These are phyloP conservation scores for Clarias laeviceps DNA, from an alignment of 2,797 vertebrate genomes.

Conservation along the genomic window DNA sequence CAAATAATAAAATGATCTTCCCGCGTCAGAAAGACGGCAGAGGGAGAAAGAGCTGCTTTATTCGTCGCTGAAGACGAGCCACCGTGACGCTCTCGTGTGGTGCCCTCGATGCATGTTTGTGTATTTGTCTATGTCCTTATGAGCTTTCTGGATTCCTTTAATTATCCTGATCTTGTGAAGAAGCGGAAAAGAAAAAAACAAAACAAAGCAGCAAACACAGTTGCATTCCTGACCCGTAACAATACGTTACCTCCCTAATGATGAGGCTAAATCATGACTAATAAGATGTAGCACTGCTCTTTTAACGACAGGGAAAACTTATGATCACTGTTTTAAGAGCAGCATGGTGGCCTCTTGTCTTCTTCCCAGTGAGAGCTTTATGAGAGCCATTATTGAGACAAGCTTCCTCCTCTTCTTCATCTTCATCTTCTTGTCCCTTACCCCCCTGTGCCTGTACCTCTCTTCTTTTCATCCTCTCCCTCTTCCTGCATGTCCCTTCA, in stretches of 20 bases:
- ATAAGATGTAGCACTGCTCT: slow-evolving; percentile 40
- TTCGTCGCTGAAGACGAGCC: slow-evolving; percentile 43
- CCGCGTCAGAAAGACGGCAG: slow-evolving; percentile 57
- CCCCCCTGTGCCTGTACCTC: slow-evolving; percentile 48
- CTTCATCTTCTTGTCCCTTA: slow-evolving; percentile 49
- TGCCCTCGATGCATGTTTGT: slow-evolving; percentile 35
- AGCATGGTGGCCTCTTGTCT: slow-evolving; percentile 75
- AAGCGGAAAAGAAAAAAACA: background rate
- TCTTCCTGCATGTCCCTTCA: slow-evolving; percentile 63
- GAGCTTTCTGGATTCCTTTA: slow-evolving; percentile 13
- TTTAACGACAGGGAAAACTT: slow-evolving; percentile 52
- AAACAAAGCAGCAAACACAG: slow-evolving; percentile 17
- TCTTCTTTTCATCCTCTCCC: slow-evolving; percentile 59
- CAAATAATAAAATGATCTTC: slow-evolving; percentile 76
- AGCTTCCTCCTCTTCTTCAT: slow-evolving; percentile 50
- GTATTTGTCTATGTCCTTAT: slow-evolving; percentile 12
- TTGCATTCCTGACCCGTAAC: slow-evolving; percentile 46
- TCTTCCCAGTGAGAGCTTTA: slow-evolving; percentile 74
- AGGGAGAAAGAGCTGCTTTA: slow-evolving; percentile 59
- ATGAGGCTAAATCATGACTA: slow-evolving; percentile 53
- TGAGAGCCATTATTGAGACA: slow-evolving; percentile 61
- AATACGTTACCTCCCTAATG: slow-evolving; percentile 55
- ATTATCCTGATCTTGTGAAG: slow-evolving; percentile 27
- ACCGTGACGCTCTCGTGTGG: slow-evolving; percentile 42
- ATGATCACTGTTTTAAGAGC: slow-evolving; percentile 58